phyloP scores from a whole-genome alignment of 2,888 invertebrate species.

The Caenorhabditis auriculariae region DNA sequence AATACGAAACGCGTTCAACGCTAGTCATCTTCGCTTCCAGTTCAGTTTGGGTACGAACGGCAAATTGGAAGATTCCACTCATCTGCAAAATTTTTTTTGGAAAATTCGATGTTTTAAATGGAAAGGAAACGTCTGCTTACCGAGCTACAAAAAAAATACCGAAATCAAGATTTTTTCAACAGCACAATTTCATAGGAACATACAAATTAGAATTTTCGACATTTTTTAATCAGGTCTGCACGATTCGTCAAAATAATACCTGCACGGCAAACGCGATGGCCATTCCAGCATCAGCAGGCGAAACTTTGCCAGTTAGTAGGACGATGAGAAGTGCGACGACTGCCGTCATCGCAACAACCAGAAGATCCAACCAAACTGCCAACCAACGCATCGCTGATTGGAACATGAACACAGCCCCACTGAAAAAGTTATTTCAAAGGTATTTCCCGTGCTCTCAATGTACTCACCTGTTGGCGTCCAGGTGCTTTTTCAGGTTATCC shows the following conservation, averaged over 20 bases:
- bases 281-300: conserved; percentile 71
- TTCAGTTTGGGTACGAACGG: conserved; percentile 86
- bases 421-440: conserved; percentile 8
- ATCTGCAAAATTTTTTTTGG: conserved; percentile 64
- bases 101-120: background rate
- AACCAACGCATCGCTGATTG: conserved; percentile 65
- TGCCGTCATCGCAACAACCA: conserved; percentile 65
- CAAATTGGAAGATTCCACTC: conserved; percentile 70
- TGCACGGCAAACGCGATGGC: conserved; percentile 71
- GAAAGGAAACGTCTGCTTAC: background rate
- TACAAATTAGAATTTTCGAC: background rate
- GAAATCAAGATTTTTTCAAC: background rate
- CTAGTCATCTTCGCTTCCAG: conserved; percentile 75
- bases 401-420: conserved; percentile 63
- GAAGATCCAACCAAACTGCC: conserved; percentile 65
- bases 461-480: conserved; percentile 54
- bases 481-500: conserved; percentile 50
- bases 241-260: conserved; percentile 59
- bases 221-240: background rate
- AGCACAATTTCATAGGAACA: background rate
- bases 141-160: background rate
- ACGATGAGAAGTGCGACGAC: conserved; percentile 69
- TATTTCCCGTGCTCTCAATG: background rate
- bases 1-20: conserved; percentile 62
- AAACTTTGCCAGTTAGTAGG: conserved; percentile 64